These are phyloP conservation scores for Malurus splendens DNA, from an alignment of 2,797 vertebrate species.

Conservation along the genomic window DNA sequence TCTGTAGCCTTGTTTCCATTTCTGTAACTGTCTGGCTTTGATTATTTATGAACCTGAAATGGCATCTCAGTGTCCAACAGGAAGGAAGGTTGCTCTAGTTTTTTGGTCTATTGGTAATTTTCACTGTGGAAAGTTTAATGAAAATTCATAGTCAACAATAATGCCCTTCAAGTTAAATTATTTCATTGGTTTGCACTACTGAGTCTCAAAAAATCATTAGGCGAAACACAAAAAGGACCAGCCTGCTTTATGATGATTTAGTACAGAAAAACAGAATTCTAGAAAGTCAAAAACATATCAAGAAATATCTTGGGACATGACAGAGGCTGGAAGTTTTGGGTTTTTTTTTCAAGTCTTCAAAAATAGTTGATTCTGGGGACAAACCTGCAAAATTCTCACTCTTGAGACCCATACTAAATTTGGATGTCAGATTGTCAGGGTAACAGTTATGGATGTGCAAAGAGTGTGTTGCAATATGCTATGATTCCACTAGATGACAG, in stretches of 20 bases:
- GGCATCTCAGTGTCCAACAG: background rate
- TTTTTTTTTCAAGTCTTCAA: background rate
- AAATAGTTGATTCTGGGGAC: background rate
- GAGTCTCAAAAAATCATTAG: background rate
- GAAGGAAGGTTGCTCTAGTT: background rate
- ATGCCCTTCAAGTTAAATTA: background rate
- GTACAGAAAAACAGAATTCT: background rate
- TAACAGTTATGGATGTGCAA: background rate
- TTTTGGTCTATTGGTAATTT: background rate
- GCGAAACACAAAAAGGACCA: background rate
- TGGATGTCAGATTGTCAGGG: background rate
- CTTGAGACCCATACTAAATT: background rate
- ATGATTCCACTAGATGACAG: slow-evolving; percentile 9
- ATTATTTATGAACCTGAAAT: background rate
- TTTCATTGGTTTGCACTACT: background rate
- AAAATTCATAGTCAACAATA: background rate
- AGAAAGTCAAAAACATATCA: background rate
- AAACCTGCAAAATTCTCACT: background rate
- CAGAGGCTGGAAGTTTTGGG: accelerated
- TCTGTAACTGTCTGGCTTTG: background rate
- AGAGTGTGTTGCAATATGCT: background rate
- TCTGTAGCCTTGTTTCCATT: background rate
- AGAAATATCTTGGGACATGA: background rate
- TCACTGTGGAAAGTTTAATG: background rate
- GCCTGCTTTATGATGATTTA: background rate